Base-by-base conservation (phyloP, 2,797 vertebrate genomes). In the Spondyliosoma cantharus region DNA sequence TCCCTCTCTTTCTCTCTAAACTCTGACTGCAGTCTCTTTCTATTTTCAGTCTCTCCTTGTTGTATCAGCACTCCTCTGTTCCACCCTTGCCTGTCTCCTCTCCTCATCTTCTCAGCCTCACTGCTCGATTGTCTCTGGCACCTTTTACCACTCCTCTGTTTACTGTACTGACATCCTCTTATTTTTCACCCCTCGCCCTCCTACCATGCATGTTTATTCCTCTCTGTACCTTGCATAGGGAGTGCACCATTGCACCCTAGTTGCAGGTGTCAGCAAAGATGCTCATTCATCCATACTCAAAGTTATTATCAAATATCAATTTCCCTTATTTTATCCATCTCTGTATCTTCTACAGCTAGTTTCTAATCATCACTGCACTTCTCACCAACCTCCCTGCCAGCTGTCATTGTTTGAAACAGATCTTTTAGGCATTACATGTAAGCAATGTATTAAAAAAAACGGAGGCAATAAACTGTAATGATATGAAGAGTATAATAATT, bases 41-140 rank as follows among this genome's bases (percentile, higher is more conserved):
- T 88, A 82, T 90, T 87, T 89, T 82, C 82, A 89, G 77, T 75
- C 78, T 77, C 46, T 69, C 69, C 65, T 79, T 71, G 32, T 79
- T 79, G 62, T 64, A 76, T 81, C 76, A 80, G 66, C 75, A 27
- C 84, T 80, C 73, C 76, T 43, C 62, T 65, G 62, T 74, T 85
- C 80, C 86, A 43, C 84, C 78, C 76, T 76, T 62, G 2, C 80
- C 69, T 79, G 64, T 82, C 80, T 81, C 70, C 71, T 80, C 56
- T 54, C 78, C 78, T 86, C 91, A 82, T 92, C 85, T 76, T 83
- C 88, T 91, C 87, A 89, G 89, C 86, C 80, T 86, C 85, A 78
- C 71, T 77, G 87, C 85, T 90, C 71, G 20, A 79, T 70, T 64
- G 70, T 86, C 74, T 76, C 73, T 74, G 70, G 58, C 68, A 87